Base-by-base conservation (phyloP, 2,113 vertebrate genomes). In the Poecile atricapillus region DNA sequence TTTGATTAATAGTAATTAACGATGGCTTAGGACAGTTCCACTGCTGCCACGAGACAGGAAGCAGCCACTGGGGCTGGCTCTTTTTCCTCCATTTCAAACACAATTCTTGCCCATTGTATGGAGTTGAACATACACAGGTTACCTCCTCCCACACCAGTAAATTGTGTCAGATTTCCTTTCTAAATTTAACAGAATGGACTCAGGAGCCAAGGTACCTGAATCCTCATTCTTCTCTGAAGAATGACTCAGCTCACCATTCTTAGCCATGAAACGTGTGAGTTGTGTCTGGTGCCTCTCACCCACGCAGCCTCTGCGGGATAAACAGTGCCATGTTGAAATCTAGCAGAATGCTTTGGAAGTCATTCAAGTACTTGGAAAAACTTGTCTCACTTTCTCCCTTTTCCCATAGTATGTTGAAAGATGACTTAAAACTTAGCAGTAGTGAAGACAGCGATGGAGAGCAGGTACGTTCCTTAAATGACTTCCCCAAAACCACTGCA, bases 401-500 rank as follows among this genome's bases (percentile, higher is more conserved):
- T 97, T 90, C 90, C 82, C 88, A 83, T 82, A 99, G 99, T 87
- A 98, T 98, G 98, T 98, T 99, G 97, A 99, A 99, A 97, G 99
- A 99, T 96, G 99, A 99, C 98, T 98, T 99, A 96, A 99, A 99
- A 93, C 98, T 99, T 21, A 99, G 99, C 98, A 99, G 99, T 97
- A 99, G 99, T 70, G 99, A 99, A 97, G 99, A 99, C 96, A 99
- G 99, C 86, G 99, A 99, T 96, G 99, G 97, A 91, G 99, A 99
- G 93, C 99, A 99, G 98, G 98, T 98, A 90, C 17, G 97, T 97
- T 50, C 52, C 31, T 19, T 23, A 5, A 24, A 18, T 43, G 82
- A 16, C 18, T 27, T 84, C 44, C 63, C 60, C 35, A 46, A 39
- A 47, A 0, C 8, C 20, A 3, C 10, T 2, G 5, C 25, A 9